Evolutionary conservation across 2,797 vertebrate genomes (phyloP), one percentile per base, ranked within the genome.

Genomic region (Brachyrhaphis roseni): DNA sequence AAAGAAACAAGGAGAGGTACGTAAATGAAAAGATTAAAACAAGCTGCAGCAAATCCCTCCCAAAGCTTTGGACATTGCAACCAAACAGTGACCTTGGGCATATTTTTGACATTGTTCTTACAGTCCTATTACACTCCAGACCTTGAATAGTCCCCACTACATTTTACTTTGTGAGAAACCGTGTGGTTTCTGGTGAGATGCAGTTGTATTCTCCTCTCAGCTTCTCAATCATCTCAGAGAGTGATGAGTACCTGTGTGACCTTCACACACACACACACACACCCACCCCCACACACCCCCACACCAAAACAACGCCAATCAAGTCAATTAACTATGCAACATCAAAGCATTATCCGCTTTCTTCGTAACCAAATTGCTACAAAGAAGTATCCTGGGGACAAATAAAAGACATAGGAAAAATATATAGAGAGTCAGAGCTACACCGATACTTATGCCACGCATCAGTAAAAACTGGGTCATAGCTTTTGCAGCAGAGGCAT

Each of bases 141-240:
- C 77, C 81, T 78, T 85, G 82, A 90, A 85, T 89, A 77, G 76
- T 55, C 72, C 62, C 49, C 62, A 36, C 74, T 47, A 46, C 74
- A 20, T 64, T 64, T 88, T 87, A 81, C 77, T 90, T 88, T 91
- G 83, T 83, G 57, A 68, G 71, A 39, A 62, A 86, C 64, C 73
- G 76, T 80, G 26, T 26, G 72, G 31, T 64, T 84, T 84, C 78
- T 80, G 80, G 85, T 88, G 77, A 88, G 73, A 59, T 74, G 72
- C 72, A 68, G 78, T 86, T 87, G 84, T 92, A 80, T 81, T 90
- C 73, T 76, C 87, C 76, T 75, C 78, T 83, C 73, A 78, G 47
- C 66, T 74, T 53, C 68, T 75, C 28, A 86, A 75, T 93, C 86
- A 90, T 90, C 78, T 87, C 78, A 77, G 77, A 59, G 86, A 93